phyloP scores from a whole-genome alignment of 2,797 vertebrate species.

The Poecilia gillii region DNA sequence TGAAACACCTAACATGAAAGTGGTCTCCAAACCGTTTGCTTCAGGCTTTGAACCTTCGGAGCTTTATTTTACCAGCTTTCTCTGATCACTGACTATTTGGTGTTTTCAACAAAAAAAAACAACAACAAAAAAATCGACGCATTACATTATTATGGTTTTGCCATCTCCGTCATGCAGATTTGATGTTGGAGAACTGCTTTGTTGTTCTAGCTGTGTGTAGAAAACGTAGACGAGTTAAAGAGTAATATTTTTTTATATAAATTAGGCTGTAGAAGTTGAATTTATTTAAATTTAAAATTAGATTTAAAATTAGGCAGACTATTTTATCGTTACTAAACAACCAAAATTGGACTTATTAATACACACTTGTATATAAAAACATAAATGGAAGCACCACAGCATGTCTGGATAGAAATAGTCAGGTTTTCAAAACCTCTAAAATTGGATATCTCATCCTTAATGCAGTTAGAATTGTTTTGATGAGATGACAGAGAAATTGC shows the following conservation, averaged over 20 bases:
- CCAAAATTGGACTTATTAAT: not conserved
- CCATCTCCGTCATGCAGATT: not conserved
- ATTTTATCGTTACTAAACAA: not conserved
- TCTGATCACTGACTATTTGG: conserved; percentile 26
- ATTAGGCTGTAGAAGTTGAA: not conserved
- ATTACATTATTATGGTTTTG: not conserved
- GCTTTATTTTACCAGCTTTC: conserved; percentile 19
- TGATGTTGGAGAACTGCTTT: not conserved
- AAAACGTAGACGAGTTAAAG: not conserved
- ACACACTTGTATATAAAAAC: not conserved
- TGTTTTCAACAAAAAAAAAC: not conserved
- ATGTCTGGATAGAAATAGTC: not conserved
- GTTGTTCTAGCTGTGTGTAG: not conserved
- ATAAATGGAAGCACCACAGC: not conserved
- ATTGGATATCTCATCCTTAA: not conserved
- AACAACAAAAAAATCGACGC: not conserved
- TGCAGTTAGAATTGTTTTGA: not conserved
- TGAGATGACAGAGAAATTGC: not conserved
- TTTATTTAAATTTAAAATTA: not conserved
- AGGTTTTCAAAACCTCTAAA: not conserved
- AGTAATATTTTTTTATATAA: not conserved
- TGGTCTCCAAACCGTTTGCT: conserved; percentile 24
- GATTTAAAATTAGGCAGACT: not conserved
- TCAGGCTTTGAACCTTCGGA: conserved; percentile 15
- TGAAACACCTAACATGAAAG: conserved; percentile 49